phyloP scores from a whole-genome alignment of 2,888 invertebrate species.

The Ectobius pallidus region DNA sequence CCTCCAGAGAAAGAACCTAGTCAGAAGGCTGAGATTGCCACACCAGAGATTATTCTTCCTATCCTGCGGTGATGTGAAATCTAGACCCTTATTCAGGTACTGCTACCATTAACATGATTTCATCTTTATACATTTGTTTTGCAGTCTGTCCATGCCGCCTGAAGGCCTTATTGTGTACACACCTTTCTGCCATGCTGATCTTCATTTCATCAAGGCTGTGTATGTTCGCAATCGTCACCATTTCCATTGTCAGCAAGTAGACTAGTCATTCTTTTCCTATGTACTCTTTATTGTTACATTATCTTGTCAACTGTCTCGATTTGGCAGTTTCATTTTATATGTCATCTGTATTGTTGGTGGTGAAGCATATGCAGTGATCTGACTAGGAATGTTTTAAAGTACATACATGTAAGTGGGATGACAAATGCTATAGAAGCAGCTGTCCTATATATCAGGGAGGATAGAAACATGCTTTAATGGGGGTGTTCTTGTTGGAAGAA shows the following conservation, averaged over 20 bases:
- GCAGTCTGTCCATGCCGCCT: constrained; percentile 32
- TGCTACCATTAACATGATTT: neutral
- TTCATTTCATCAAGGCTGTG: neutral
- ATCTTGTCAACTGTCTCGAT: neutral
- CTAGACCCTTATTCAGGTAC: neutral
- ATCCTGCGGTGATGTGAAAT: neutral
- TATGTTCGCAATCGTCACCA: neutral
- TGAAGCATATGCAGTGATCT: too few relatives aligned
- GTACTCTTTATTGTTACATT: neutral
- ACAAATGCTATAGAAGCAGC: too few relatives aligned
- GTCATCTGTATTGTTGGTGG: too few relatives aligned
- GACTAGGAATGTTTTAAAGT: too few relatives aligned
- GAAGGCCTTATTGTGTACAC: neutral
- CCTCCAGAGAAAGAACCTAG: too few relatives aligned
- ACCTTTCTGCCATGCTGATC: neutral
- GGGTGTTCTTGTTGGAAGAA: too few relatives aligned
- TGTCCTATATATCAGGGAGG: too few relatives aligned
- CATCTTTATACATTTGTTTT: neutral
- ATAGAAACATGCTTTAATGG: too few relatives aligned
- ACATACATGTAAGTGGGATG: too few relatives aligned
- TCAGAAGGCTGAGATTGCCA: neutral
- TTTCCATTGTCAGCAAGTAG: neutral
- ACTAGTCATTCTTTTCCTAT: neutral
- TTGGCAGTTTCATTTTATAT: too few relatives aligned
- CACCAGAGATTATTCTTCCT: neutral